Base-by-base conservation (phyloP, 2,888 invertebrate species). In the Chloromyia formosa region DNA sequence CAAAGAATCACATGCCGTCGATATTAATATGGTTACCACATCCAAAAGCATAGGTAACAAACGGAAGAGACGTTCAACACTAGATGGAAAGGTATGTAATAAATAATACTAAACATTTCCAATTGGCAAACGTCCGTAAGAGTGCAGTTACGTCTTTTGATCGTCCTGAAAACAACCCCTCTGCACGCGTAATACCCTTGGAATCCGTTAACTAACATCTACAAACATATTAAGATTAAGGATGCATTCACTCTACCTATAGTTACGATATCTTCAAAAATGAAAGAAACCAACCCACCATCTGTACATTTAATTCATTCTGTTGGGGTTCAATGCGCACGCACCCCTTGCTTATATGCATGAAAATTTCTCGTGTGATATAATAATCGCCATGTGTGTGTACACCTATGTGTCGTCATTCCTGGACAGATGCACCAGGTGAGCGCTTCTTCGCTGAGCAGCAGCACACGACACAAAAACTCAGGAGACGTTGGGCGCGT, bases 61-160 rank as follows among this genome's bases (percentile, higher is more conserved):
- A 64, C 71, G 76, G 42, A 77, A 77, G 69, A 18, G 77, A 54
- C 69, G 73, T 27, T 56, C 75, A n/a, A 73, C 74, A 1, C 2
- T 74, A 58, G 76, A 75, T 49, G 72, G 62, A 40, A 76, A 76
- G 75, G 76, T 75, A 71, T 49, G 16, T 18, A 60, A 27, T 62
- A 35, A 35, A 35, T 35, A 35, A 35, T 35, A 35, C 7, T 35
- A 2, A 35, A 7, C 3, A 35, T 35, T 35, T 35, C 7, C 27
- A 35, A 35, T 35, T 35, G 27, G 27, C 27, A 35, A 35, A 35
- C n/a, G 20, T 56, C 18, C 56, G 56, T 56, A 56, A 56, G n/a
- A 35, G 27, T 35, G 7, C 27, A 35, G 27, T 35, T 35, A 35
- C 2, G 27, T 35, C 27, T 35, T 35, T 2, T 4, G 27, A 35